Percentiles rank a stretch among this genome's conserved stretches.
Conservation (phyloP, 2,888 invertebrate genomes). For the Drosophila ustulata region DNA sequence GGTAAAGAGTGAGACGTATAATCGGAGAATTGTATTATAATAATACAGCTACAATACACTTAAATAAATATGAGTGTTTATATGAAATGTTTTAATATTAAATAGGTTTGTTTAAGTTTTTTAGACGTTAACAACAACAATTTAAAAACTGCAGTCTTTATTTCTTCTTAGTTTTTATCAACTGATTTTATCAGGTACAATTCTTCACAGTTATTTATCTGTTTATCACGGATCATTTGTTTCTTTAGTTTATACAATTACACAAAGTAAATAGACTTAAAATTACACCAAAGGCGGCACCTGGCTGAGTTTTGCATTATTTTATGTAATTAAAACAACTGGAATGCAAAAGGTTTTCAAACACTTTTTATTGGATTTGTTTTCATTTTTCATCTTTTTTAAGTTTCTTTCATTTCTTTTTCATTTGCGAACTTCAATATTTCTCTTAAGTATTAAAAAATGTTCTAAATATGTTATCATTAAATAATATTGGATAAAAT, state of each 20-base stretch:
- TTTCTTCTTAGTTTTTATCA: conserved; percentile 70
- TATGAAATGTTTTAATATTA: conserved; percentile 26
- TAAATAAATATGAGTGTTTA: conserved; percentile 49
- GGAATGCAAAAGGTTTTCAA: conserved; percentile 76
- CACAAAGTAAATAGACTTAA: conserved; percentile 61
- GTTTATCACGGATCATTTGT: conserved; percentile 42
- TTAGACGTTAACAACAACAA: conserved; percentile 61
- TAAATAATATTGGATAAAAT: conserved; percentile 19
- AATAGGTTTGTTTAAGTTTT: conserved; percentile 18
- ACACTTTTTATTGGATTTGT: conserved; percentile 61
- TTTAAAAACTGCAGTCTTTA: conserved; percentile 76
- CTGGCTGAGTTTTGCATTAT: conserved; percentile 70
- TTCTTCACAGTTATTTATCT: conserved; percentile 54
- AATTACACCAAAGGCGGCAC: conserved; percentile 78
- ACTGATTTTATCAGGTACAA: conserved; percentile 68
- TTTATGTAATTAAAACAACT: conserved; percentile 79
- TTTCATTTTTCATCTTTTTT: conserved; percentile 51
- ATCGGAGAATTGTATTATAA: conserved; percentile 41
- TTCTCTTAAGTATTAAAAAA: conserved; percentile 67
- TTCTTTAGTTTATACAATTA: conserved; percentile 43
- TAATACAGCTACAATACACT: conserved; percentile 63
- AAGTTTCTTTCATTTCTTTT: conserved; percentile 41
- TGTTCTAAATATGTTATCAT: conserved; percentile 42
- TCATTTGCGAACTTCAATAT: conserved; percentile 43
- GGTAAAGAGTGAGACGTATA: conserved; percentile 16